Base-by-base conservation (phyloP, 2,888 invertebrate genomes). In the Eurytoma californica region DNA sequence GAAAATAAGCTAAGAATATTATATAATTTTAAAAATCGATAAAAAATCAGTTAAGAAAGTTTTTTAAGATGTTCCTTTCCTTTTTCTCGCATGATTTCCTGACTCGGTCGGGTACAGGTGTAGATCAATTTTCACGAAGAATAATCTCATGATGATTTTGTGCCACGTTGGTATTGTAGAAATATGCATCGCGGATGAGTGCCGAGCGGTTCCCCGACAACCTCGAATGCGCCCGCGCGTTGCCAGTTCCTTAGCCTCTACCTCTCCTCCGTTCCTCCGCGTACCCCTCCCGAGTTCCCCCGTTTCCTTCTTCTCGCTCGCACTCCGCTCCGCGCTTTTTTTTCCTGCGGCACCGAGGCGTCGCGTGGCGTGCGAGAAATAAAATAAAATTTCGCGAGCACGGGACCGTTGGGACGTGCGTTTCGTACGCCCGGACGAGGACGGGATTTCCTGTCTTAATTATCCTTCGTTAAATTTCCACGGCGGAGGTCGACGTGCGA, bases 391-490 rank as follows among this genome's bases (percentile, higher is more conserved):
- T 77, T 69, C 28, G 39, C 55, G 63, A 53, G 47, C 7, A 39
- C 9, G 28, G 51, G n/a, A 65, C 53, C 16, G 51, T 39, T 24
- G 28, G 65, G 16, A 55, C 24, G 24, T 65, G 67, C 53, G 47
- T 72, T 66, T 69, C 47, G 61, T 58, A 18, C n/a, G 55, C 9
- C 9, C 5, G 39, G 39, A 39, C 9, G 39, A 66, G 57, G 77
- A 83, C 84, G 82, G 84, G 83, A 81, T 84, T 85, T 83, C 83
- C 81, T 83, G 82, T 84, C 84, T 85, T 84, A 84, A 86, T 86
- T 85, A 85, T 85, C 84, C 84, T 86, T 84, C 84, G 85, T 86
- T 86, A 86, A 79, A 85, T 85, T 84, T 82, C 82, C 82, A 72
- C 65, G 79, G 76, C 74, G 76, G 79, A 78, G 83, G 83, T 84